Conservation (phyloP, 1,140 invertebrate species). For the Caenorhabditis latens region DNA sequence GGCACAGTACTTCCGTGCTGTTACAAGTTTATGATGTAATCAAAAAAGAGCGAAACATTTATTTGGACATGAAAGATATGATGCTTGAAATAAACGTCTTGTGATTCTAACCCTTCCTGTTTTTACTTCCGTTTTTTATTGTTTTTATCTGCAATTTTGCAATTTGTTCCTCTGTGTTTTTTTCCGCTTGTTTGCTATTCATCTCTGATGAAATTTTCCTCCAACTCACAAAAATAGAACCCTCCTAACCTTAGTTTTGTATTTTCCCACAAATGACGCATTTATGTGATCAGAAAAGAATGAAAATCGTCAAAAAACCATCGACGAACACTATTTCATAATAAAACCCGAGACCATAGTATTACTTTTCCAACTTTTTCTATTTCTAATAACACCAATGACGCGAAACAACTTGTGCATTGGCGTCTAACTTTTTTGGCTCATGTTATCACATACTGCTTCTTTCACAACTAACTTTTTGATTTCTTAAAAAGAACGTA, state of each 20-base stretch:
- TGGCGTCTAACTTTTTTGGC: not conserved
- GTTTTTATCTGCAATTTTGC: not conserved
- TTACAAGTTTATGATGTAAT: slow-evolving; percentile 5
- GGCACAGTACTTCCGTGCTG: slow-evolving; percentile 78
- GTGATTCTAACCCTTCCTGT: not conserved
- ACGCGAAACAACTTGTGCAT: not conserved
- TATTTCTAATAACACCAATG: not conserved
- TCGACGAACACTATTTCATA: not conserved
- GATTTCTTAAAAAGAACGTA: slow-evolving; percentile 38
- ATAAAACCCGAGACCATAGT: not conserved
- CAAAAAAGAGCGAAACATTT: not conserved
- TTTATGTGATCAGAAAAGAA: not conserved
- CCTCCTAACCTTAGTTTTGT: not conserved
- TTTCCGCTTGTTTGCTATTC: not conserved
- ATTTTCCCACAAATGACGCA: not conserved
- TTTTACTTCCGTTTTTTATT: not conserved
- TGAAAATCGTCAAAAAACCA: not conserved
- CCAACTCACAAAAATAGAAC: not conserved
- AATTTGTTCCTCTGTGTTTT: not conserved
- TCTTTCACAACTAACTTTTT: slow-evolving; percentile 47
- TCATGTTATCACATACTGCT: slow-evolving; percentile 27
- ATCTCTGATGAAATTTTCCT: not conserved
- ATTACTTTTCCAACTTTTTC: not conserved
- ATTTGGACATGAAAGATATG: not conserved
- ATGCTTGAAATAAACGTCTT: not conserved